phyloP scores from a whole-genome alignment of 2,888 invertebrate species.

The Leptinotarsa peninsularis region DNA sequence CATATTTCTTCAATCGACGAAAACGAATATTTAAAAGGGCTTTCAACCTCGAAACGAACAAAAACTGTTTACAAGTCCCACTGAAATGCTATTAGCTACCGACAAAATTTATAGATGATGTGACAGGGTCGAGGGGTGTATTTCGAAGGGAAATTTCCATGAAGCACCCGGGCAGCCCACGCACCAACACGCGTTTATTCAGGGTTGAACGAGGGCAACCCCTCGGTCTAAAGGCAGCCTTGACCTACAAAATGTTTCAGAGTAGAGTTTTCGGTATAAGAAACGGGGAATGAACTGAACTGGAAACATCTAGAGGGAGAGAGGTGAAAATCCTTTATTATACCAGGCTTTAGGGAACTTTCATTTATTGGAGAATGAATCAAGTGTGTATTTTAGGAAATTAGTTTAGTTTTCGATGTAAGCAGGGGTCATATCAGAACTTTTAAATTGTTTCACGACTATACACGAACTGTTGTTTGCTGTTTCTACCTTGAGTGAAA shows the following conservation, averaged over 20 bases:
- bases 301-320: slow-evolving; percentile 4
- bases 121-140: slow-evolving; percentile 19
- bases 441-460: too few relatives aligned
- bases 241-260: slow-evolving; percentile 18
- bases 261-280: slow-evolving; percentile 9
- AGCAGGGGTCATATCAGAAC: background rate
- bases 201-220: slow-evolving; percentile 19
- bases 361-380: background rate
- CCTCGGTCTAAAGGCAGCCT: slow-evolving; percentile 13
- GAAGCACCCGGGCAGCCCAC: slow-evolving; percentile 25
- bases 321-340: background rate
- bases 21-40: background rate
- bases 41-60: background rate
- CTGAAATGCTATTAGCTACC: slow-evolving; percentile 4
- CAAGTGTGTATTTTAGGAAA: background rate
- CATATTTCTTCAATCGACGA: background rate
- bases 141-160: slow-evolving; percentile 9
- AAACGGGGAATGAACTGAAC: slow-evolving; percentile 8
- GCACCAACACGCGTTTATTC: slow-evolving; percentile 28
- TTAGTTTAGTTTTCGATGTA: background rate
- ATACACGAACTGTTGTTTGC: too few relatives aligned
- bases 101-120: slow-evolving; percentile 2
- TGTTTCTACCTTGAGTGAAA: too few relatives aligned
- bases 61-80: background rate
- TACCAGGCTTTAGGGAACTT: background rate